Conservation (phyloP, 2,888 invertebrate species). For the Gymnocheta viridis region DNA sequence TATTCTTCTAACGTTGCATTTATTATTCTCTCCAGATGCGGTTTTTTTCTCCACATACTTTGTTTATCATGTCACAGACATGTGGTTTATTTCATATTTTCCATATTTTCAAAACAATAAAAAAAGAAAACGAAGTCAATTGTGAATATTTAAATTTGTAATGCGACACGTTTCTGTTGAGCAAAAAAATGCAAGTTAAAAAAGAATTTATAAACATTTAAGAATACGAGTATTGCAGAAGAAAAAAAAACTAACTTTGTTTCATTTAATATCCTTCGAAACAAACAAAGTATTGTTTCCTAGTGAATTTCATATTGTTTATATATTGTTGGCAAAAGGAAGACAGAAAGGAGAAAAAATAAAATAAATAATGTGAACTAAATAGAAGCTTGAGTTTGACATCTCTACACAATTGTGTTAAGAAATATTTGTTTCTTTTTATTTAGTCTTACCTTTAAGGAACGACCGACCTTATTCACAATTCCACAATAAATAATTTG, state of each 20-base stretch:
- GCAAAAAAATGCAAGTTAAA: slow-evolving; percentile 41
- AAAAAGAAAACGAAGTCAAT: slow-evolving; percentile 27
- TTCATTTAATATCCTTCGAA: slow-evolving; percentile 46
- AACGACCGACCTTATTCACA: slow-evolving; percentile 2
- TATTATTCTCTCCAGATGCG: neutral
- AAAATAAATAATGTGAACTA: slow-evolving; percentile 23
- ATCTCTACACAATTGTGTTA: slow-evolving; percentile 45
- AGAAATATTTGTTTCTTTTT: slow-evolving; percentile 41
- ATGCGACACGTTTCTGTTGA: slow-evolving; percentile 57
- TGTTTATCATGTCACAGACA: slow-evolving; percentile 58
- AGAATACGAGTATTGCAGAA: no score
- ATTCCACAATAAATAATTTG: slow-evolving; percentile 64
- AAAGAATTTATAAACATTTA: slow-evolving; percentile 57
- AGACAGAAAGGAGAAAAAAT: neutral
- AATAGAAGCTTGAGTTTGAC: slow-evolving; percentile 47
- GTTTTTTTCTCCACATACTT: slow-evolving; percentile 16
- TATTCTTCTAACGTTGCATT: neutral
- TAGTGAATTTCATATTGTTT: slow-evolving; percentile 44
- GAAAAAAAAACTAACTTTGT: neutral
- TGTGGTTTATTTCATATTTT: slow-evolving; percentile 59
- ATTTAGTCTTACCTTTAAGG: neutral
- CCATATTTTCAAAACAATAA: slow-evolving; percentile 31
- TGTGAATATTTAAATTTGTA: slow-evolving; percentile 65
- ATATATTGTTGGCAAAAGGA: neutral
- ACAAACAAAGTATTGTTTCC: slow-evolving; percentile 40